Evolutionary conservation across 2,797 vertebrate genomes (phyloP), one percentile per base, ranked within the genome.

Genomic region (Carapus acus): DNA sequence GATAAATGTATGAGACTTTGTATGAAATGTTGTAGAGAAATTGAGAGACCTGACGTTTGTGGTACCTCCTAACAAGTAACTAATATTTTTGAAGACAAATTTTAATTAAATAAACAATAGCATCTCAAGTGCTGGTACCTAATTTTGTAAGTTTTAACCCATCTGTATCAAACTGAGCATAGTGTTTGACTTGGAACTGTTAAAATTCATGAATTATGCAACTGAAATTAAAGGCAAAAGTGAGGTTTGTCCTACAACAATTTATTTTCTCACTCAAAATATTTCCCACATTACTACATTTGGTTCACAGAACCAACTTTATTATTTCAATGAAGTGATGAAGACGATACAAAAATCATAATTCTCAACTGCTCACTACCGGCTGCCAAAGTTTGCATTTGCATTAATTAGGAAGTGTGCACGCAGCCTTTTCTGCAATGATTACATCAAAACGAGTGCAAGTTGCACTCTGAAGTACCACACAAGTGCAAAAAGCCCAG

Each of bases 271-370:
- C 59, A 62, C 71, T 68, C 76, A 65, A 77, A 81, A 72, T 72
- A 76, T 70, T 61, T 69, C 54, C 62, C 67, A 83, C 65, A 59
- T 27, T 59, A 75, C 49, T 70, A 71, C 64, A 40, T 52, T 77
- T 77, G 86, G 84, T 90, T 90, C 87, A 90, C 84, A 83, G 88
- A 90, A 90, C 88, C 88, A 86, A 77, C 67, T 75, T 77, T 45
- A 67, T 83, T 71, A 67, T 82, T 58, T 74, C 49, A 77, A 74
- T 79, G 62, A 78, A 70, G 74, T 80, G 71, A 70, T 76, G 65
- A 76, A 68, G 56, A 75, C 58, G 29, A 74, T 75, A 83, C 51
- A 84, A 86, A 82, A 83, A 58, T 47, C 36, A 38, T 49, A 66
- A 60, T 69, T 73, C 65, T 67, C 77, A 78, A 81, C 68, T 76